Evolutionary conservation across 2,888 invertebrate species (phyloP).

Genomic region (Hemistola chrysoprasaria): DNA sequence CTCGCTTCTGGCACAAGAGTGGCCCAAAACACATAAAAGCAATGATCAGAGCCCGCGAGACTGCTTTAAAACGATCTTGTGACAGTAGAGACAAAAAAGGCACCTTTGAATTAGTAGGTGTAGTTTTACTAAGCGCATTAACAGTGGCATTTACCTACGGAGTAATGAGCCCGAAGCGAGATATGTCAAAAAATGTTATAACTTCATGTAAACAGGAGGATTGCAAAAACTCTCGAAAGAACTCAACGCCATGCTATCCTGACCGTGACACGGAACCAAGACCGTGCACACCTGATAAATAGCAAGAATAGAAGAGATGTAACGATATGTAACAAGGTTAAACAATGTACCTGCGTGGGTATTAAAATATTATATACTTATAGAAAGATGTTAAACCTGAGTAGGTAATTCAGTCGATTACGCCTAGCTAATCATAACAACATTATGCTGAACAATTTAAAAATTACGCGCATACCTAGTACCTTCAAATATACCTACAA

Average conservation of each 20-base stretch:
- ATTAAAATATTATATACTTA: too few relatives aligned
- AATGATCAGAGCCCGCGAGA: slow-evolving; percentile 32
- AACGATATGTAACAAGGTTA: too few relatives aligned
- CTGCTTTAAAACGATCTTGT: slow-evolving; percentile 18
- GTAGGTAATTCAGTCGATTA: too few relatives aligned
- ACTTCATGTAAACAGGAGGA: slow-evolving; percentile 1
- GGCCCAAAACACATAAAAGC: slow-evolving; percentile 40
- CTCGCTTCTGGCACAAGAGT: slow-evolving; percentile 53
- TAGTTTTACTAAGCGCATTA: slow-evolving; percentile 18
- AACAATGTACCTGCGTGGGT: too few relatives aligned
- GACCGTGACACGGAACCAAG: background rate
- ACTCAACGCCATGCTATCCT: slow-evolving; percentile 4
- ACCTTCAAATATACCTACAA: too few relatives aligned
- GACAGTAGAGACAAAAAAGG: slow-evolving; percentile 27
- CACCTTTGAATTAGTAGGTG: slow-evolving; percentile 24
- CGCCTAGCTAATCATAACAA: too few relatives aligned
- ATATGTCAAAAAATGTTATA: slow-evolving; percentile 6
- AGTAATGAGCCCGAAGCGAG: slow-evolving; percentile 24
- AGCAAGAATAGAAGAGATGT: background rate
- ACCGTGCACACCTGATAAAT: slow-evolving; percentile 24
- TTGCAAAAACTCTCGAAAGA: slow-evolving; percentile 17
- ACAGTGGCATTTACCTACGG: slow-evolving; percentile 39
- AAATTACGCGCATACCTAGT: too few relatives aligned
- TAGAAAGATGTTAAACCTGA: too few relatives aligned
- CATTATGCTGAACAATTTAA: too few relatives aligned